phyloP scores from a whole-genome alignment of 2,888 invertebrate genomes.

The Drosophila paracracens region DNA sequence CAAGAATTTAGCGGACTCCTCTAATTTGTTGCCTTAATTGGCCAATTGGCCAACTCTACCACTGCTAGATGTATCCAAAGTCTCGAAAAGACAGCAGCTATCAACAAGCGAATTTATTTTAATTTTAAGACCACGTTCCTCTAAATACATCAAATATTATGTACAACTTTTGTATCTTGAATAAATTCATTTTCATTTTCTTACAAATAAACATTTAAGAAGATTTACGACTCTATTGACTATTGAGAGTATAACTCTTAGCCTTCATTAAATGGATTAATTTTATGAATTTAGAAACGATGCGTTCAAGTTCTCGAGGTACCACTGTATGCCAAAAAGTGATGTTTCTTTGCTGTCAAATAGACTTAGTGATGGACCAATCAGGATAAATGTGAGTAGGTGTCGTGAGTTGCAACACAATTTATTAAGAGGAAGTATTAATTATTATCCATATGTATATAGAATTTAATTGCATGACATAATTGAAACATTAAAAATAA shows the following conservation, averaged over 20 bases:
- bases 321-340: background rate
- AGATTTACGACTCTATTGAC: background rate
- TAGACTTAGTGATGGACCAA: background rate
- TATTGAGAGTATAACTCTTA: background rate
- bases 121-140: conserved; percentile 1
- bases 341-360: background rate
- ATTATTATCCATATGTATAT: background rate
- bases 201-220: background rate
- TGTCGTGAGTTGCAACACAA: background rate
- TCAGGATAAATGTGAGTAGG: background rate
- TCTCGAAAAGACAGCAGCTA: conserved; percentile 7
- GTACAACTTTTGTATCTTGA: background rate
- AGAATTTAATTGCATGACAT: background rate
- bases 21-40: conserved; percentile 16
- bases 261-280: too few species aligned
- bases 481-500: background rate
- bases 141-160: background rate
- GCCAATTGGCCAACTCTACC: too few species aligned
- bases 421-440: too few species aligned
- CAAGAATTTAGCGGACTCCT: background rate
- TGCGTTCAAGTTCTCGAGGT: background rate
- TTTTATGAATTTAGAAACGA: background rate
- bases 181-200: background rate
- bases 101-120: conserved; percentile 19
- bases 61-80: conserved; percentile 39